Evolutionary conservation across 2,113 vertebrate genomes (phyloP).

Genomic region (Campylomormyrus numenius): DNA sequence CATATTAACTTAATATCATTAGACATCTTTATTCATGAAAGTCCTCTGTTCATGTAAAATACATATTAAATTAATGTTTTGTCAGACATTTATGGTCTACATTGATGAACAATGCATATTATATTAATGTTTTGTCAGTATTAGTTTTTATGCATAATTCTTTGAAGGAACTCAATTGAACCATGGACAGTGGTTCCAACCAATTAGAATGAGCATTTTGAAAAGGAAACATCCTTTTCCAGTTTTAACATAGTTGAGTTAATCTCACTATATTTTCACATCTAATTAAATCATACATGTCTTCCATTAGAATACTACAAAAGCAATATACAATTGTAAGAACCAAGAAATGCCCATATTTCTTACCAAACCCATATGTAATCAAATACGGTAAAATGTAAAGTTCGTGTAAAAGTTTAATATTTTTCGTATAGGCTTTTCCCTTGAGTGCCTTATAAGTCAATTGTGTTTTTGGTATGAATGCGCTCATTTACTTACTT

Average conservation of each 20-base stretch:
- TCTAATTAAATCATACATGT: background rate
- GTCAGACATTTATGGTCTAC: too few relatives aligned
- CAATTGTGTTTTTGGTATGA: background rate
- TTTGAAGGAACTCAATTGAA: too few relatives aligned
- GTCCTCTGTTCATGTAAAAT: background rate
- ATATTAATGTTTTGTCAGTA: background rate
- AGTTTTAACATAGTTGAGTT: too few relatives aligned
- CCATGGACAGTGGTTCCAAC: too few relatives aligned
- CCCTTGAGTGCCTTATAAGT: background rate
- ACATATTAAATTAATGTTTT: background rate
- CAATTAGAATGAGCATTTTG: too few relatives aligned
- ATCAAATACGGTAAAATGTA: too few relatives aligned
- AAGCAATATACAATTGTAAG: background rate
- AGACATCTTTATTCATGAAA: background rate
- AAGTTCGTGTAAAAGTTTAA: background rate
- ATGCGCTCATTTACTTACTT: background rate
- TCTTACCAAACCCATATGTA: background rate
- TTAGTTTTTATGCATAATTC: background rate
- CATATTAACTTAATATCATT: background rate
- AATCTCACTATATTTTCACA: too few relatives aligned
- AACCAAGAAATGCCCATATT: background rate
- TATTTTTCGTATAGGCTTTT: background rate
- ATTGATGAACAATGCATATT: background rate
- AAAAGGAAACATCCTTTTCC: too few relatives aligned
- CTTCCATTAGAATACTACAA: background rate